A percentile compares a stretch with the other conserved stretches of the same genome.
Conservation (phyloP, 2,113 vertebrate genomes). For the Chionomys nivalis region DNA sequence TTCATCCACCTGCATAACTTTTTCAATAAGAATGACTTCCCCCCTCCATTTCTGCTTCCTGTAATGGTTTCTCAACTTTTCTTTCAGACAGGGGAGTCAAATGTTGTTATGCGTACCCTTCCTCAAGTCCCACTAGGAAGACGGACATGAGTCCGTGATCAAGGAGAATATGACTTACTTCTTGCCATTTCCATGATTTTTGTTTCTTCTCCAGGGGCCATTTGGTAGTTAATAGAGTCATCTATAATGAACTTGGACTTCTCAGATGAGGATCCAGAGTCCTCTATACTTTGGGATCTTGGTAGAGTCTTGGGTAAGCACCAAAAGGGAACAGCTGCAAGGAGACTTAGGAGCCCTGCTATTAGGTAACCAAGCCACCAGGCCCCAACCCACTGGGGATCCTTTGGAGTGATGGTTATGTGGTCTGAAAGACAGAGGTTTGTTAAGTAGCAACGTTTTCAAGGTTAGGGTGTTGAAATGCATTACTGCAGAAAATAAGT, state of each 20-base stretch:
- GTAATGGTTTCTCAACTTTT: not conserved
- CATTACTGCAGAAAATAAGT: not conserved
- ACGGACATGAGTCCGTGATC: slow-evolving; percentile 1
- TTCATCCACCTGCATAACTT: not conserved
- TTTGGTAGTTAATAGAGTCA: slow-evolving; percentile 82
- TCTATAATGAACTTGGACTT: slow-evolving; percentile 90
- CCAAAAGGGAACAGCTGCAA: slow-evolving; percentile 94
- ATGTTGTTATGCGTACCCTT: not conserved
- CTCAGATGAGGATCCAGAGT: slow-evolving; percentile 87
- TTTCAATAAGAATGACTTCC: not conserved
- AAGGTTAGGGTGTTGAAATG: not conserved
- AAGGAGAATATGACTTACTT: slow-evolving; percentile 83
- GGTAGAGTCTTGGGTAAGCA: slow-evolving; percentile 93
- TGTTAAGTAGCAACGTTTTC: not conserved
- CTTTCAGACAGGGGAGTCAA: not conserved
- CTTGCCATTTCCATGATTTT: slow-evolving; percentile 91
- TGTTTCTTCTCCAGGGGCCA: slow-evolving; percentile 80
- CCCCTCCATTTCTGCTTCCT: not conserved
- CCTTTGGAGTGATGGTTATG: slow-evolving; percentile 89
- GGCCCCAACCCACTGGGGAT: slow-evolving; percentile 95
- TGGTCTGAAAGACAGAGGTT: slow-evolving; percentile 83
- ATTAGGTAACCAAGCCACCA: slow-evolving; percentile 99
- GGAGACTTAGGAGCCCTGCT: slow-evolving; percentile 89
- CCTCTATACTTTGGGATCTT: slow-evolving; percentile 80
- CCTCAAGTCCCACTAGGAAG: not conserved